These are phyloP conservation scores for Tiliacea citrago DNA, from an alignment of 2,888 invertebrate species.

Conservation along the genomic window DNA sequence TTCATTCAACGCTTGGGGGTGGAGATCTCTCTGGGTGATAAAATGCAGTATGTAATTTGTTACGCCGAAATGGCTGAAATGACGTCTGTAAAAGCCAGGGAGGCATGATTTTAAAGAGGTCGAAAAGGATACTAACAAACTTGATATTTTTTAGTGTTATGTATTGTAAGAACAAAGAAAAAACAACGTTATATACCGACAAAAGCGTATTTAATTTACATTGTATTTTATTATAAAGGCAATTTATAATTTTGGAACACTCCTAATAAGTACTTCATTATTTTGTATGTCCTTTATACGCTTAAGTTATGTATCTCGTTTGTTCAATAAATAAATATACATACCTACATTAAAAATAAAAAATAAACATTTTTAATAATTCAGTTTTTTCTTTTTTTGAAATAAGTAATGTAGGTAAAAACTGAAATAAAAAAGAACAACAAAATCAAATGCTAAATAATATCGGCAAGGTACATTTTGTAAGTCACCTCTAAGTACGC, in stretches of 20 bases:
- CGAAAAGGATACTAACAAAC: conserved; percentile 4
- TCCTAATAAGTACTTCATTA: no score
- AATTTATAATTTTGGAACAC: not conserved
- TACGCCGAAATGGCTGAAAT: conserved; percentile 81
- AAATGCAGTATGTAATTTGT: conserved; percentile 72
- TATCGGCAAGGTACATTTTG: not conserved
- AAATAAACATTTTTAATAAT: not conserved
- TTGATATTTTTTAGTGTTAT: conserved; percentile 6
- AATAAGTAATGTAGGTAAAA: no score
- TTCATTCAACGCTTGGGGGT: conserved; percentile 65
- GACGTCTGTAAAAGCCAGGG: conserved; percentile 78
- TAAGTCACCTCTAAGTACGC: not conserved
- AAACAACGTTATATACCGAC: not conserved
- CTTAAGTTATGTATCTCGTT: not conserved
- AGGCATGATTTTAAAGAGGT: conserved; percentile 67
- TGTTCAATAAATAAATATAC: not conserved
- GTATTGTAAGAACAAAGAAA: not conserved
- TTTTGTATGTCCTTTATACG: not conserved
- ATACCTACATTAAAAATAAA: no score
- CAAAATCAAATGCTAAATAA: not conserved
- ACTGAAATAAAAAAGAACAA: not conserved
- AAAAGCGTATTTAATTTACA: not conserved
- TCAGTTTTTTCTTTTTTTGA: rapidly evolving
- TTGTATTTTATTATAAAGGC: not conserved
- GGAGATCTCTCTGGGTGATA: conserved; percentile 56